Evolutionary conservation across 2,113 vertebrate genomes (phyloP).

Genomic region (Thinocorus orbignyianus): DNA sequence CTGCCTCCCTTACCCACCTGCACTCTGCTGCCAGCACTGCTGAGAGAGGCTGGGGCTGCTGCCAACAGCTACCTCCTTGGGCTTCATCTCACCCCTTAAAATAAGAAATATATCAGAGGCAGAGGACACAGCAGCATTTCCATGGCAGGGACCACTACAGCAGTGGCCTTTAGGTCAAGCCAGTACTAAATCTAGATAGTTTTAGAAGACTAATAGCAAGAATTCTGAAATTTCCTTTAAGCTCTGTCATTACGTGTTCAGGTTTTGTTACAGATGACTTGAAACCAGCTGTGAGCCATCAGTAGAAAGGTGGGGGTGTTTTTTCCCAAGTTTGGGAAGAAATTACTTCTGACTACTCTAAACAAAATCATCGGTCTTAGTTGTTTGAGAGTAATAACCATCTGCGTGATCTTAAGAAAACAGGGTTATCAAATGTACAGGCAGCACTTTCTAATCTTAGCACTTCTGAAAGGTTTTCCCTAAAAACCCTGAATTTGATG

Average conservation of each 20-base stretch:
- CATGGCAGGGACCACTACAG: not conserved
- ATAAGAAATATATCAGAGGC: not conserved
- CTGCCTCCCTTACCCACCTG: not conserved
- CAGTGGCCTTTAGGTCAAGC: not conserved
- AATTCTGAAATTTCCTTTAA: not conserved
- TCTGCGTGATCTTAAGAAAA: not conserved
- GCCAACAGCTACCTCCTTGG: not conserved
- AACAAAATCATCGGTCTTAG: not conserved
- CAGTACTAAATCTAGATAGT: not conserved
- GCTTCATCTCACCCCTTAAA: not conserved
- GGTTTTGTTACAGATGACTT: not conserved
- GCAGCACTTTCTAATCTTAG: not conserved
- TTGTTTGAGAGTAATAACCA: not conserved
- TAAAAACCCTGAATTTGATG: not conserved
- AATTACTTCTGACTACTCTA: not conserved
- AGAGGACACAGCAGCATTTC: not conserved
- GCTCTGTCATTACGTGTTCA: not conserved
- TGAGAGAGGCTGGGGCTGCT: not conserved
- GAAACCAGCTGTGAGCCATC: not conserved
- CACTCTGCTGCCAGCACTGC: not conserved
- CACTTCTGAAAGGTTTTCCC: not conserved
- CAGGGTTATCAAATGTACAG: not conserved
- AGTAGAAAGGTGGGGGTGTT: not conserved
- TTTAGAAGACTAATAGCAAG: not conserved
- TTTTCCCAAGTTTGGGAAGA: not conserved